phyloP scores from a whole-genome alignment of 2,888 invertebrate genomes.

The Lepidochrysops patricia region DNA sequence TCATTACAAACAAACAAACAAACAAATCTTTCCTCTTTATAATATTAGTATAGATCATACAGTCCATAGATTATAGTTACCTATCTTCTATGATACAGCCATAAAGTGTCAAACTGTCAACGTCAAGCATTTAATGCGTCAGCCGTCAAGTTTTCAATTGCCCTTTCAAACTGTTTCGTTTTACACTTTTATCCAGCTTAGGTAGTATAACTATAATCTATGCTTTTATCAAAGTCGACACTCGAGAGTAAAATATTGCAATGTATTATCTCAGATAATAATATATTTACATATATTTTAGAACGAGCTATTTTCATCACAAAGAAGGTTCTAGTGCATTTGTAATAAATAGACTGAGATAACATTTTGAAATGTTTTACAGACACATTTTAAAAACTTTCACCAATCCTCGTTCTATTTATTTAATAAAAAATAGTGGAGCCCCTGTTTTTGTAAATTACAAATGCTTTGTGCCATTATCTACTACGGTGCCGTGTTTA shows the following conservation, averaged over 20 bases:
- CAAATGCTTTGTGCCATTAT: conserved; percentile 42
- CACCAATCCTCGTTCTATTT: conserved; percentile 34
- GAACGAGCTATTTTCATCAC: neutral
- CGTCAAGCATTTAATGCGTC: neutral
- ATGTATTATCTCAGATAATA: neutral
- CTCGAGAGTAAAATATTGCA: neutral
- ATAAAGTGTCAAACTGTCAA: neutral
- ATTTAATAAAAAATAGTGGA: conserved; percentile 40
- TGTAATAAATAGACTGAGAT: neutral
- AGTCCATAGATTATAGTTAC: no score
- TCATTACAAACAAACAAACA: no score
- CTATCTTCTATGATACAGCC: no score
- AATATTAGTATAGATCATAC: no score
- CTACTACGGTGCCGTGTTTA: conserved; percentile 48
- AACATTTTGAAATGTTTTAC: conserved; percentile 39
- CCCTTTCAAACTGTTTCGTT: neutral
- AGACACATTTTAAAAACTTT: conserved; percentile 50
- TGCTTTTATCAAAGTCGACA: no score
- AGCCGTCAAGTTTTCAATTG: neutral
- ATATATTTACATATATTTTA: conserved; percentile 3
- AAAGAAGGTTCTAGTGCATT: neutral
- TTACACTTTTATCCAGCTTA: neutral
- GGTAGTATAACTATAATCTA: no score
- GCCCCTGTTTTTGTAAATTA: conserved; percentile 45
- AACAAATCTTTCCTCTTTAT: no score